Evolutionary conservation across 2,797 vertebrate species (phyloP), one percentile per base, ranked within the genome.

Genomic region (Adrianichthys oophorus): DNA sequence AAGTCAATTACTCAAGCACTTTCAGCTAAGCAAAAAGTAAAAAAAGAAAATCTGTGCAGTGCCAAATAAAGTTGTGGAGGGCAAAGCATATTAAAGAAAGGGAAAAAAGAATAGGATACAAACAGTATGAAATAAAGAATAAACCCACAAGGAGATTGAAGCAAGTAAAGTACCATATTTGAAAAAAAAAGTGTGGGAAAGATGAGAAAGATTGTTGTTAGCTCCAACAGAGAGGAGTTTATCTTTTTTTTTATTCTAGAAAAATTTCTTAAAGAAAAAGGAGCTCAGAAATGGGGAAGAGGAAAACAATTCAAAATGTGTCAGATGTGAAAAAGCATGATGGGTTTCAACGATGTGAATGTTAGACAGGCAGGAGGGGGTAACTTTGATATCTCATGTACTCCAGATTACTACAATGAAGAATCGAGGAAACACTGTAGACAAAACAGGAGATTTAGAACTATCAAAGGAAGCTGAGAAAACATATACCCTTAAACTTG

Each of bases 1-100:
- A 43, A 41, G n/a, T 49, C 45, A 70, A 72, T 61, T 55, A 53
- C 44, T 52, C 19, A 45, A 62, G 45, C 15, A 60, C 56, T 67
- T 41, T 59, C 62, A 58, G 47, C 4, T 17, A 52, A 51, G 41
- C 16, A 48, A 48, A 56, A 60, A 60, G 50, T 18, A 51, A 69
- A 70, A 44, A 32, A 59, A 60, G 10, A 37, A 37, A 37, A 12
- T 37, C 2, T 12, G 3, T 56, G 48, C 40, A 59, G 54, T 48
- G 52, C 42, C 23, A 58, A 49, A 54, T 41, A 29, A n/a, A 48
- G 15, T 58, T 19, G 40, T 15, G 4, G 12, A 15, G 23, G 29
- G 32, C 32, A 37, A 37, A 37, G 1, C 10, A 13, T 37, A 32
- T 32, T 15, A 16, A 59, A 42, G 12, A 7, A 13, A 29, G 45